Percentiles rank a stretch among this genome's conserved stretches.
Evolutionary conservation across 1,140 invertebrate genomes (phyloP).

Genomic region (Potamilus streckersoni): DNA sequence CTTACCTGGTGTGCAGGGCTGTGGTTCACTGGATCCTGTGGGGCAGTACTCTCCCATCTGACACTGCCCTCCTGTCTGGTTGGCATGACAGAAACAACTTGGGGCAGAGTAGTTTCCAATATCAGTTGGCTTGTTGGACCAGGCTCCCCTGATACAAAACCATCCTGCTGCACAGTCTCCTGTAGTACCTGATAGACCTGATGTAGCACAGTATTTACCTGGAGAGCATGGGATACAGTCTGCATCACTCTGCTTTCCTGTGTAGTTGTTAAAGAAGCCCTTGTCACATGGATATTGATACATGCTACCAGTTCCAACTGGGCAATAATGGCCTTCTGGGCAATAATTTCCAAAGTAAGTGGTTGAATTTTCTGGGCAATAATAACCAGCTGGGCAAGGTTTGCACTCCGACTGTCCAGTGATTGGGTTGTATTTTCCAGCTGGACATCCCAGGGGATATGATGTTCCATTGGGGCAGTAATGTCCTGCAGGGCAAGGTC

Average conservation of each 20-base stretch:
- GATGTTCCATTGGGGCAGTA: conserved; percentile 63
- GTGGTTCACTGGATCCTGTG: conserved; percentile 49
- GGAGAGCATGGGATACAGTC: conserved; percentile 58
- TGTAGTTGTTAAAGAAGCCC: conserved; percentile 52
- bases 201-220: conserved; percentile 53
- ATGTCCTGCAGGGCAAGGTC: conserved; percentile 60
- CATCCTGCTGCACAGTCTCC: conserved; percentile 56
- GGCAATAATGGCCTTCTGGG: conserved; percentile 61
- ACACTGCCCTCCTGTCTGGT: conserved; percentile 63
- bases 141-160: conserved; percentile 61
- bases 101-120: conserved; percentile 45
- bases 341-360: conserved; percentile 49
- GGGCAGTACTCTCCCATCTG: conserved; percentile 59
- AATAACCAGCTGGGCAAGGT: conserved; percentile 56
- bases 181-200: conserved; percentile 49
- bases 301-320: conserved; percentile 44
- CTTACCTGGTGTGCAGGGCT: conserved; percentile 52
- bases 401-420: conserved; percentile 49
- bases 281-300: conserved; percentile 54
- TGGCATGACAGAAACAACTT: conserved; percentile 55
- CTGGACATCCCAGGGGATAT: conserved; percentile 58
- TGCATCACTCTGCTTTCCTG: conserved; percentile 40
- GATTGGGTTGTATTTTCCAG: conserved; percentile 57
- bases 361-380: conserved; percentile 62
- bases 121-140: conserved; percentile 51